Evolutionary conservation across 2,113 vertebrate species (phyloP), one percentile per base, ranked within the genome.

Genomic region (Cettia cetti): DNA sequence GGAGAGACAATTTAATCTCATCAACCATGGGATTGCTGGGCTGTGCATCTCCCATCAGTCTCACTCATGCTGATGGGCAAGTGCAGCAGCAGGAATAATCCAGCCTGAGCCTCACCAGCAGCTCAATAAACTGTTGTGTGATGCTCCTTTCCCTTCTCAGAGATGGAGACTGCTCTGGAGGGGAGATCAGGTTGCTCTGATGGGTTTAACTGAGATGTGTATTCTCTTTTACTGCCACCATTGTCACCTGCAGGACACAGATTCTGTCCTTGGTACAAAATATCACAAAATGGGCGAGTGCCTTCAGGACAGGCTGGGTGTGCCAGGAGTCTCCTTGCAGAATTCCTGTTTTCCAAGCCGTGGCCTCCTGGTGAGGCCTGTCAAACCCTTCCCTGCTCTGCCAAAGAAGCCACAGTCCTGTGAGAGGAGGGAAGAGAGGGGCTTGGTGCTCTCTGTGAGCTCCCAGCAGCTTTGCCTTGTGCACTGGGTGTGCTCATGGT

Each of bases 161-260:
- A 22, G 27, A 20, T 3, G 3, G 71, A 85, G 31, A 33, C 4
- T 66, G 5, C n/a, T 74, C 39, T 69, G 60, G 27, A 78, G 27
- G 30, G 27, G 37, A 68, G 24, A 52, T 76, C 3, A 24, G 11
- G 49, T 28, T 56, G 40, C 30, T 54, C 12, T 47, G 35, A 42
- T 23, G 59, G 13, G 24, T 13, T 45, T 40, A 35, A 24, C 7
- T 24, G 39, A 77, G 33, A 33, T 22, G 24, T 21, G 24, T n/a
- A n/a, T n/a, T 42, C 12, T 54, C 59, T 69, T 72, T 83, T 56
- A 33, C 8, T 52, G 13, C 8, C 13, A 4, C 0, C 0, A 4
- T 9, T 44, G 33, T 39, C 24, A 27, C 22, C 35, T 69, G 19
- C 45, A 78, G 56, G 19, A 31, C 42, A 28, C 61, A 66, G 7